Evolutionary conservation across 1,140 invertebrate species (phyloP), one percentile per base, ranked within the genome.

Genomic region (Hylaeus volcanicus): DNA sequence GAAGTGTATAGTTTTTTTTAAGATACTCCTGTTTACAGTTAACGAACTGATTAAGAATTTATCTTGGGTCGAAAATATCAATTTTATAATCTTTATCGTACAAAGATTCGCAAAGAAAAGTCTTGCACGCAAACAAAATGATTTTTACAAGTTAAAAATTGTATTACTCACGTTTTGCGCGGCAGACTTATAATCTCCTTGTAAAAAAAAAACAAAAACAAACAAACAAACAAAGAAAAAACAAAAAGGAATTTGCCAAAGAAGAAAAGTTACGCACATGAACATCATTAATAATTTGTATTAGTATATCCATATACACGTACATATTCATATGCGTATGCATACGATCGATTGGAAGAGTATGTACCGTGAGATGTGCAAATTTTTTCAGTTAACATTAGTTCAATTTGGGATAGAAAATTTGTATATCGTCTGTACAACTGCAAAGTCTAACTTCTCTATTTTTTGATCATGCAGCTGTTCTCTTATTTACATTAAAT

Each of bases 281-380:
- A 39, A 61, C 6, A 1, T 1, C 2, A 61, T 37, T 9, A 39
- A 39, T 39, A 39, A 39, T 61, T 61, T 26, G 5, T 9, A 60
- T 60, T 61, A 15, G 37, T 48, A 71, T 58, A 58, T 71, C 55
- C 65, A 75, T 60, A 64, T 41, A 58, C 53, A 63, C 64, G 60
- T 77, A 71, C 58, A 83, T 81, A 75, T 70, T 15, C 74, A 65
- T 69, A 69, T 51, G 66, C 39, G 56, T 72, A 82, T 53, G 66
- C 51, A 58, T 79, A 81, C 45, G 61, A 64, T 78, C 48, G 43
- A 39, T 45, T 5, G 37, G 11, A 60, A 26, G 51, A 37, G 41
- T 8, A 58, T 60, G 53, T 72, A 72, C 41, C 41, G 41, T 72
- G 58, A 45, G 70, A 41, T 72, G 55, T 72, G 41, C 55, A 53